phyloP scores from a whole-genome alignment of 2,113 vertebrate genomes.

The Neofelis nebulosa region DNA sequence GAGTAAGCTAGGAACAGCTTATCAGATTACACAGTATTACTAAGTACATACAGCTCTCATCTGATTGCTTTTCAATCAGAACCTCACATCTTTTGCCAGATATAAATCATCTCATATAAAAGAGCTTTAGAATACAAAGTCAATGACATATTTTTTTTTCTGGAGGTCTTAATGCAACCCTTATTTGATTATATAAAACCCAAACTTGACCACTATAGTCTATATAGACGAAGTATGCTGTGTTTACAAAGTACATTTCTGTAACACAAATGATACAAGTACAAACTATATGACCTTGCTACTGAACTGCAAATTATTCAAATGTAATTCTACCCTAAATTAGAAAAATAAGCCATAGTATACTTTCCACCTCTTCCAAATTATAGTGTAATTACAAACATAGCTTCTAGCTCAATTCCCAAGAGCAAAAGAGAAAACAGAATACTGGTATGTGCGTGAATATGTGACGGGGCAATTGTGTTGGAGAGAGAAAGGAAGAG shows the following conservation, averaged over 20 bases:
- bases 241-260: not conserved
- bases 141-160: conserved; percentile 8
- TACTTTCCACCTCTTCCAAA: not conserved
- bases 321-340: not conserved
- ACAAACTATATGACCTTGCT: not conserved
- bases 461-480: not conserved
- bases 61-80: conserved; percentile 66
- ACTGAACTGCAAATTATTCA: not conserved
- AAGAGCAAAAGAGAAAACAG: not conserved
- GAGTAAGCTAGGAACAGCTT: conserved; percentile 46
- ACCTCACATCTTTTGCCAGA: conserved; percentile 30
- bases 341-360: not conserved
- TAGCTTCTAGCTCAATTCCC: not conserved
- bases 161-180: conserved; percentile 12
- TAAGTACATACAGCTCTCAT: conserved; percentile 41
- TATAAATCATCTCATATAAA: conserved; percentile 62
- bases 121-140: conserved; percentile 49
- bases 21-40: conserved; percentile 68
- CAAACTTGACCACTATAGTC: not conserved
- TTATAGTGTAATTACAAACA: not conserved
- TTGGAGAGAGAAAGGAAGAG: not conserved
- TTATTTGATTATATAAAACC: conserved; percentile 59
- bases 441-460: not conserved
- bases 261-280: not conserved
- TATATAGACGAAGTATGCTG: not conserved